Evolutionary conservation across 2,888 invertebrate species (phyloP).

Genomic region (Gastrophysa polygoni): DNA sequence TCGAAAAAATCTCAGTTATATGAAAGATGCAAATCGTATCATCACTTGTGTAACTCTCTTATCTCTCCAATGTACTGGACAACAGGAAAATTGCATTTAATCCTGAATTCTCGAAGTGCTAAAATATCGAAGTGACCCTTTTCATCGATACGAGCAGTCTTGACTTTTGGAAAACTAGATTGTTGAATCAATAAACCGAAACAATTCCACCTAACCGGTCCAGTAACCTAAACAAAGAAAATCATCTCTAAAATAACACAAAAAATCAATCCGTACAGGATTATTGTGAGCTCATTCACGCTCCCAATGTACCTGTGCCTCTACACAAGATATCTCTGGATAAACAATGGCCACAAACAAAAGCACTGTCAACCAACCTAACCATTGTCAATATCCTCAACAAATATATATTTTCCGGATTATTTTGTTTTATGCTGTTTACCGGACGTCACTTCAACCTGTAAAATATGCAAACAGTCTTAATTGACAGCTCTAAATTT

Average conservation of each 20-base stretch:
- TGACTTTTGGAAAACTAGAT: not conserved
- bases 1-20: too few relatives aligned
- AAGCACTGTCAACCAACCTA: slow-evolving; percentile 47
- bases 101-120: too few relatives aligned
- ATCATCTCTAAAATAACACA: not conserved
- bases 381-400: slow-evolving; percentile 55
- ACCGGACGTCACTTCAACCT: slow-evolving; percentile 56
- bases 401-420: slow-evolving; percentile 57
- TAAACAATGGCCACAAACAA: slow-evolving; percentile 43
- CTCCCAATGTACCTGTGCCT: slow-evolving; percentile 11
- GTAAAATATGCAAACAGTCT: slow-evolving; percentile 48
- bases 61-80: too few relatives aligned
- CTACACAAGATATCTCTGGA: slow-evolving; percentile 28
- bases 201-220: not conserved
- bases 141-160: not conserved
- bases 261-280: not conserved
- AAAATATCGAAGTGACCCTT: too few relatives aligned
- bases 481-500: slow-evolving; percentile 42
- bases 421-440: slow-evolving; percentile 57
- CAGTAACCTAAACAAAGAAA: slow-evolving; percentile 1
- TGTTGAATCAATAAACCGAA: not conserved
- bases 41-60: too few relatives aligned
- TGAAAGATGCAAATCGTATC: too few relatives aligned
- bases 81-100: too few relatives aligned
- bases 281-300: not conserved